These are phyloP conservation scores for Cairina moschata DNA, from an alignment of 2,113 vertebrate species.

Conservation along the genomic window DNA sequence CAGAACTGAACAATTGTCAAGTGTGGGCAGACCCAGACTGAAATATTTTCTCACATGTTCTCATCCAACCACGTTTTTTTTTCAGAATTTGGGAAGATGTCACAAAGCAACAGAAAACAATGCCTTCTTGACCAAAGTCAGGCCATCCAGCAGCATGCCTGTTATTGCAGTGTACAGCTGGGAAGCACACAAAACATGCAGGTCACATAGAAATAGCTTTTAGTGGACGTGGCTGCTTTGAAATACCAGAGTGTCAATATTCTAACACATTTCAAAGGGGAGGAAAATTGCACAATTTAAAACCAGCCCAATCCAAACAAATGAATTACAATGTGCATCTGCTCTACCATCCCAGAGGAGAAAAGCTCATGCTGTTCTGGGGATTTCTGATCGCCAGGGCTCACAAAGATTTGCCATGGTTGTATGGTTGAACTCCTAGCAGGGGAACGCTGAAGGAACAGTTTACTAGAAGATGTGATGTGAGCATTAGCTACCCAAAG, in stretches of 20 bases:
- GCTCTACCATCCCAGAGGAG: not conserved
- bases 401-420: not conserved
- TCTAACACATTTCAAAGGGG: not conserved
- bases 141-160: not conserved
- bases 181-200: not conserved
- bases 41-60: conserved; percentile 13
- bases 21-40: not conserved
- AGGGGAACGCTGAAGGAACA: conserved; percentile 10
- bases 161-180: not conserved
- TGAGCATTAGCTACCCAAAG: not conserved
- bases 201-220: not conserved
- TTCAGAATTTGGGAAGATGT: not conserved
- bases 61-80: not conserved
- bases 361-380: not conserved
- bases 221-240: not conserved
- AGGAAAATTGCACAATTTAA: not conserved
- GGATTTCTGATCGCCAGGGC: not conserved
- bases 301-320: not conserved
- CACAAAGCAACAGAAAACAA: conserved; percentile 12
- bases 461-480: not conserved
- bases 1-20: not conserved
- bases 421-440: not conserved
- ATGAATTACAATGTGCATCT: not conserved
- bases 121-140: not conserved
- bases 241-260: not conserved